Percentiles rank a stretch among this genome's conserved stretches.
Conservation (phyloP, 2,888 invertebrate species). For the Cantharis rustica region DNA sequence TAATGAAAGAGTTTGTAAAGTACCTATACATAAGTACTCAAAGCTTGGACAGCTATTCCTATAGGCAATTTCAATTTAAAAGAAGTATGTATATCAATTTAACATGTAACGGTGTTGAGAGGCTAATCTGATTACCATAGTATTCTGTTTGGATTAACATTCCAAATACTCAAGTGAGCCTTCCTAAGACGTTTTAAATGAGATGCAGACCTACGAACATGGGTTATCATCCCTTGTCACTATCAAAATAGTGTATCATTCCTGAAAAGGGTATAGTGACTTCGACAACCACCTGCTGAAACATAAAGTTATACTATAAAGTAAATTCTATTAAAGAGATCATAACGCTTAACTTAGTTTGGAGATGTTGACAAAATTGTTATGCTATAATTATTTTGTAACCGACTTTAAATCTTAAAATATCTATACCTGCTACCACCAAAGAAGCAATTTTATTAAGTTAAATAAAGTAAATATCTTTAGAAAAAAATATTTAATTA, state of each 20-base stretch:
- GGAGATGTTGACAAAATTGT: not conserved
- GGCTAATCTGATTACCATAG: slow-evolving; percentile 25
- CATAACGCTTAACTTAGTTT: not conserved
- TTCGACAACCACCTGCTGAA: slow-evolving; percentile 18
- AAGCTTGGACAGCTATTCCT: not conserved
- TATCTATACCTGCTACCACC: not conserved
- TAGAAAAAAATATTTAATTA: not conserved
- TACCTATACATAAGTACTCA: not conserved
- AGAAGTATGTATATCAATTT: slow-evolving; percentile 13
- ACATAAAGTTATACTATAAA: slow-evolving; percentile 7
- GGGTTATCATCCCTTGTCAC: slow-evolving; percentile 28
- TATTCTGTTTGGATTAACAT: slow-evolving; percentile 27
- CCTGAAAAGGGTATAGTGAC: slow-evolving; percentile 15
- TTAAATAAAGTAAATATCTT: not conserved
- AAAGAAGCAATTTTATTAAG: not conserved
- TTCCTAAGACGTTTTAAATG: slow-evolving; percentile 21
- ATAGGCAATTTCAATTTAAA: not conserved
- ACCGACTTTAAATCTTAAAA: not conserved
- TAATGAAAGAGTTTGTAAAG: not conserved
- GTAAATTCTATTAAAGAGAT: slow-evolving; percentile 3
- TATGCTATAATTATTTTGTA: not conserved
- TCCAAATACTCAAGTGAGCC: slow-evolving; percentile 17
- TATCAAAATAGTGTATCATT: slow-evolving; percentile 23
- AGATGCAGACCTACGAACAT: slow-evolving; percentile 19
- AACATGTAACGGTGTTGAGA: slow-evolving; percentile 20